Base-by-base conservation (phyloP, 2,888 invertebrate species). In the Campopleginae sp. region DNA sequence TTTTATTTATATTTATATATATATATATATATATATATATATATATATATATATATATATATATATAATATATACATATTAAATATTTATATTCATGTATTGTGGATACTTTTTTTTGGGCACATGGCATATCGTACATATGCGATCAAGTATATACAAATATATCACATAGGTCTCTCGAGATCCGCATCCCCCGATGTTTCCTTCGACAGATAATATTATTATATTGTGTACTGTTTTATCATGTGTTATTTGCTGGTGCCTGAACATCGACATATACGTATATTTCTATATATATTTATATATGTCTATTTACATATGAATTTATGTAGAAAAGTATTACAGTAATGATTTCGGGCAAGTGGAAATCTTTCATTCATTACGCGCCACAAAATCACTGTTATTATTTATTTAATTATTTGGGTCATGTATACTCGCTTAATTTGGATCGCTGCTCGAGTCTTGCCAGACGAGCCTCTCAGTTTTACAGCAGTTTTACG, bases 191-290 rank as follows among this genome's bases (percentile, higher is more conserved):
- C 51, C 54, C 71, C 80, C 74, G 74, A 81, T 78, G 48, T 78
- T 71, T 68, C 48, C 80, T 74, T 78, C 72, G 51, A 68, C 71
- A 23, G 38, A 72, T 38, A 38, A 38, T 7, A 38, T 38, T 46
- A 42, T 72, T 72, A 72, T 54, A 42, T 76, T 66, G 63, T 77
- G 31, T 77, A 76, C 74, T 75, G 61, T 75, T 75, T 70, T 70
- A 85, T 79, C 33, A 82, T 85, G 63, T 77, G 74, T 82, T 75
- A 61, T 80, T 84, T 72, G 72, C 61, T 86, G 85, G 85, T 87
- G 83, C 86, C 82, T 87, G 84, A 81, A 87, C 72, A 80, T 87
- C 84, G 86, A 83, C 76, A 77, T 86, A 78, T 82, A 86, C 71
- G 51, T 79, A 85, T 79, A 71, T 33, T 33, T 19, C 2, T 51